These are phyloP conservation scores for Ochlodes sylvanus DNA, from an alignment of 2,888 invertebrate genomes.

Conservation along the genomic window DNA sequence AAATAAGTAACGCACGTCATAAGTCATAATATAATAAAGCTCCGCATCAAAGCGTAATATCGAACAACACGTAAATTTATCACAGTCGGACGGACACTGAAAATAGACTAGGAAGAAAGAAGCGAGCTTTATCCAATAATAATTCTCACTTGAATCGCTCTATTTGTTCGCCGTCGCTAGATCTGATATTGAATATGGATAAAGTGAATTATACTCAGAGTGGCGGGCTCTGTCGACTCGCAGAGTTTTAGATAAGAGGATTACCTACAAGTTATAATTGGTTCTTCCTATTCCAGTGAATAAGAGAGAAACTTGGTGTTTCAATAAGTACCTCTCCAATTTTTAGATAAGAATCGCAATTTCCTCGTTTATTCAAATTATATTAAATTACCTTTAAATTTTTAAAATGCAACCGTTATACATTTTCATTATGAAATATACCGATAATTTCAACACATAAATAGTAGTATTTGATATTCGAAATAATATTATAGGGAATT, in stretches of 20 bases:
- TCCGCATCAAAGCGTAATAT: slow-evolving; percentile 60
- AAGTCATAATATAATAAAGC: slow-evolving; percentile 51
- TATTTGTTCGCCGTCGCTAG: slow-evolving; percentile 80
- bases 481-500: too few species aligned
- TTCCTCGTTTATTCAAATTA: slow-evolving; percentile 46
- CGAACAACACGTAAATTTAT: slow-evolving; percentile 74
- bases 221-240: slow-evolving; percentile 67
- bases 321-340: slow-evolving; percentile 61
- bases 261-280: slow-evolving; percentile 83
- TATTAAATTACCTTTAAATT: slow-evolving; percentile 10
- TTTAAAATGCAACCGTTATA: neutral
- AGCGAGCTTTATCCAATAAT: slow-evolving; percentile 80
- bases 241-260: slow-evolving; percentile 63
- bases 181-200: slow-evolving; percentile 84
- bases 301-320: slow-evolving; percentile 69
- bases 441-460: too few species aligned
- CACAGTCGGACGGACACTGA: slow-evolving; percentile 68
- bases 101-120: slow-evolving; percentile 76
- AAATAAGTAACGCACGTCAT: too few species aligned
- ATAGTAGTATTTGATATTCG: too few species aligned
- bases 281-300: slow-evolving; percentile 75
- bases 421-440: too few species aligned
- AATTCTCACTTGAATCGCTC: slow-evolving; percentile 82
- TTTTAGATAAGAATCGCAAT: slow-evolving; percentile 61
- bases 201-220: slow-evolving; percentile 81